These are phyloP conservation scores for Ctenopoma multispine DNA, from an alignment of 2,797 vertebrate species.

Conservation along the genomic window DNA sequence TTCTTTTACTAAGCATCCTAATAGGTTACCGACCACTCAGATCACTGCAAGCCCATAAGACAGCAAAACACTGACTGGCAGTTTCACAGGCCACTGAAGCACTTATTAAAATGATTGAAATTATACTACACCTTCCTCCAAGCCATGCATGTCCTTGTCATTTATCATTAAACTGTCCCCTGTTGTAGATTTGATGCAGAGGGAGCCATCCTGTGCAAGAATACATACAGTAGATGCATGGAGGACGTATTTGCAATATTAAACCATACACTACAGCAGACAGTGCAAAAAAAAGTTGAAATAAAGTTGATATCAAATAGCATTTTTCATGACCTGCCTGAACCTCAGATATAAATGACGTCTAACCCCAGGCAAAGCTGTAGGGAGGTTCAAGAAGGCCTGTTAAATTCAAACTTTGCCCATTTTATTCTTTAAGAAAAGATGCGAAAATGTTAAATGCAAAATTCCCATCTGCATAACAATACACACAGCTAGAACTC, in stretches of 20 bases:
- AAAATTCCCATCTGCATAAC: constrained; percentile 26
- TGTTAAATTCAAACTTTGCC: constrained; percentile 39
- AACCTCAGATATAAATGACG: constrained; percentile 54
- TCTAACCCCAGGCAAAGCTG: constrained; percentile 58
- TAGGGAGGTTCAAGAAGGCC: constrained; percentile 33
- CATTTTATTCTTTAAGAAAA: constrained; percentile 30
- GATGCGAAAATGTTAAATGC: constrained; percentile 19
- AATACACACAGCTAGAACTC: background rate
- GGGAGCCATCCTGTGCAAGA: background rate
- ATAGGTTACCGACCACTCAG: constrained; percentile 51
- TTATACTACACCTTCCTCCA: constrained; percentile 51
- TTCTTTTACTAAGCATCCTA: constrained; percentile 33
- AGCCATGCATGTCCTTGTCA: constrained; percentile 61
- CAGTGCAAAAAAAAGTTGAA: constrained; percentile 22
- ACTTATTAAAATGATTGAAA: constrained; percentile 55
- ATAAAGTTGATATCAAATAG: constrained; percentile 57
- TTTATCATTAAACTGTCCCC: constrained; percentile 58
- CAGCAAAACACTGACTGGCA: constrained; percentile 19
- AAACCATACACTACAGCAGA: constrained; percentile 19
- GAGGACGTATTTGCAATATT: constrained; percentile 1
- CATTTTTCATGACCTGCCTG: constrained; percentile 70
- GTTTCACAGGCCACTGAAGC: constrained; percentile 34
- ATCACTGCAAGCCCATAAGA: constrained; percentile 48
- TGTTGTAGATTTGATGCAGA: constrained; percentile 15
- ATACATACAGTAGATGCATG: background rate